These are phyloP conservation scores for Euglossa dilemma DNA, from an alignment of 1,140 invertebrate species.

Conservation along the genomic window DNA sequence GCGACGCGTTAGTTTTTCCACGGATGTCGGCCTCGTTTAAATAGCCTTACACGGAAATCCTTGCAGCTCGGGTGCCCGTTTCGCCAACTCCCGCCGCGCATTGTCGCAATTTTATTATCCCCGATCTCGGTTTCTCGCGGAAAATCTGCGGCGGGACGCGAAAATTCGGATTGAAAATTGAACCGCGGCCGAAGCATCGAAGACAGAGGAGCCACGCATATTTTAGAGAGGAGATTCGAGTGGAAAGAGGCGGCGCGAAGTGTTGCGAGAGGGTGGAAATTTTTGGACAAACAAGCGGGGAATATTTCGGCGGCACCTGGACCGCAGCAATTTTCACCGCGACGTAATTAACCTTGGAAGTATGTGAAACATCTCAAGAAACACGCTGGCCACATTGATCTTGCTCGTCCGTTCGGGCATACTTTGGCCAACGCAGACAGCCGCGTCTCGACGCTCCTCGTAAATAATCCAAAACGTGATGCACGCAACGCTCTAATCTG, in stretches of 20 bases:
- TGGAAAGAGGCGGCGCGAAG: too few species aligned
- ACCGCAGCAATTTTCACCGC: constrained; percentile 74
- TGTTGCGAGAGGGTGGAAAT: neutral
- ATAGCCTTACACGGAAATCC: neutral
- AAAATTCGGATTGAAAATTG: neutral
- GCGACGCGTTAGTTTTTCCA: neutral
- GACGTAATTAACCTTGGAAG: constrained; percentile 79
- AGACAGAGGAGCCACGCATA: neutral
- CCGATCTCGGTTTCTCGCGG: too few species aligned
- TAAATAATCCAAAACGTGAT: constrained; percentile 35
- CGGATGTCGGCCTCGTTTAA: neutral
- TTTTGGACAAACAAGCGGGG: neutral
- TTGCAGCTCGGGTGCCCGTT: neutral
- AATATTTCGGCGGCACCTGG: constrained; percentile 1
- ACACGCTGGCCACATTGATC: constrained; percentile 80
- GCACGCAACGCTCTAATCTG: neutral
- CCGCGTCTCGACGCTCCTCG: neutral
- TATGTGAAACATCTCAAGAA: constrained; percentile 80
- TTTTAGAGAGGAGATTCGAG: neutral
- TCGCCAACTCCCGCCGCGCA: neutral
- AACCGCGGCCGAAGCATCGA: neutral
- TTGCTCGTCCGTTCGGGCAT: constrained; percentile 70
- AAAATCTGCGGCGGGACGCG: too few species aligned
- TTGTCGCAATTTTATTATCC: neutral
- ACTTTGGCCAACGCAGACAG: constrained; percentile 43